A percentile compares a stretch with the other conserved stretches of the same genome.
phyloP scores from a whole-genome alignment of 2,888 invertebrate genomes.

The Camptogramma bilineatum region DNA sequence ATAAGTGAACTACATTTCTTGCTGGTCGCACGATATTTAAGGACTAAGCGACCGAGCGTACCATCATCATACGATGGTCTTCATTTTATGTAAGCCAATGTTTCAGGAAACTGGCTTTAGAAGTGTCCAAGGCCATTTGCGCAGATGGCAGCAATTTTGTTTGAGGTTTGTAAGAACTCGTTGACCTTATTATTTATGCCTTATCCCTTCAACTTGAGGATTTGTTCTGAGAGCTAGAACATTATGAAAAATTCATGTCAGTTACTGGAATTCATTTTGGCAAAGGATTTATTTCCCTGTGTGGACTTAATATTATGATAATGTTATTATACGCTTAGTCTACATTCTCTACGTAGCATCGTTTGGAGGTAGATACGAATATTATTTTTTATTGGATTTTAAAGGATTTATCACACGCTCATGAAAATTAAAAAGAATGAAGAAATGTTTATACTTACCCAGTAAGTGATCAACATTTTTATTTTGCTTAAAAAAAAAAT shows the following conservation, averaged over 20 bases:
- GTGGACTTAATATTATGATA: background rate
- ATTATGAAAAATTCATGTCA: constrained; percentile 24
- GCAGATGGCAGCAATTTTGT: constrained; percentile 56
- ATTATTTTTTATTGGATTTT: too few species aligned
- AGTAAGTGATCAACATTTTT: too few species aligned
- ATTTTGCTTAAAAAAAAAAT: too few species aligned
- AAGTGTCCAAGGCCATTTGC: constrained; percentile 49
- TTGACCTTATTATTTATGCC: constrained; percentile 47
- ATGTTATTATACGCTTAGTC: background rate
- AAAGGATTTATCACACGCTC: too few species aligned
- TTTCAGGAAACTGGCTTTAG: constrained; percentile 20
- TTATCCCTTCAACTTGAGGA: constrained; percentile 36
- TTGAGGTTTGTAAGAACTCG: constrained; percentile 46
- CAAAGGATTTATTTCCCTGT: constrained; percentile 9
- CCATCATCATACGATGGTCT: background rate
- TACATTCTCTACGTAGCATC: too few species aligned
- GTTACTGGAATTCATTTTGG: constrained; percentile 10
- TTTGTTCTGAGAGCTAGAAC: constrained; percentile 25
- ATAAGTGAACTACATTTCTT: too few species aligned
- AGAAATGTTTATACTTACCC: too few species aligned
- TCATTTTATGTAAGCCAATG: background rate
- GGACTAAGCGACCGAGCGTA: too few species aligned
- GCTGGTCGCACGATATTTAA: too few species aligned
- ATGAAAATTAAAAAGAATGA: too few species aligned
- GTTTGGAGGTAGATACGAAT: too few species aligned